phyloP scores from a whole-genome alignment of 2,888 invertebrate genomes.

The Leptinotarsa tumamoca region DNA sequence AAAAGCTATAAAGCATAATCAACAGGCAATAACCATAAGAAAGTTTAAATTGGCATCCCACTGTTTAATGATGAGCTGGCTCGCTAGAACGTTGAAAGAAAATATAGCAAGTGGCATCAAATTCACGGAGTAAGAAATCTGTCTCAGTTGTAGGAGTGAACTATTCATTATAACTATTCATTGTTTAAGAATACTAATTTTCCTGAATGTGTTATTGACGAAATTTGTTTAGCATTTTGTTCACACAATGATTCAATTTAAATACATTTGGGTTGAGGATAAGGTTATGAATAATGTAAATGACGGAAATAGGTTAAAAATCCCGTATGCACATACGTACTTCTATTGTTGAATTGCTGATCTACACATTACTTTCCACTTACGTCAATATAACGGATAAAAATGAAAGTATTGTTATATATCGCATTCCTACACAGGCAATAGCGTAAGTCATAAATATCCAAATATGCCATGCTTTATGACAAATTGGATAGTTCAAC shows the following conservation, averaged over 20 bases:
- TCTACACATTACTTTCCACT: background rate
- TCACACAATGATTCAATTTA: background rate
- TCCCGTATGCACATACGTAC: background rate
- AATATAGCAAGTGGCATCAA: too few relatives aligned
- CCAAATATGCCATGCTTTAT: too few relatives aligned
- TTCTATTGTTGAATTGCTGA: background rate
- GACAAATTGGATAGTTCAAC: too few relatives aligned
- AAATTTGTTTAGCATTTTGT: too few relatives aligned
- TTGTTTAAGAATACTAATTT: too few relatives aligned
- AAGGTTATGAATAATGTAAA: background rate
- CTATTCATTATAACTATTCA: too few relatives aligned
- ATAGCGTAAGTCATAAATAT: background rate
- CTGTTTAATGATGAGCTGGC: slow-evolving; percentile 7
- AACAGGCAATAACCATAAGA: slow-evolving; percentile 17
- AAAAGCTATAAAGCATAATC: slow-evolving; percentile 15
- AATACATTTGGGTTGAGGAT: background rate
- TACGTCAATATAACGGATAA: background rate
- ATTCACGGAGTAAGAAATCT: background rate
- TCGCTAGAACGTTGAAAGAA: background rate
- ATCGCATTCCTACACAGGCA: background rate
- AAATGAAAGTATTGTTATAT: background rate
- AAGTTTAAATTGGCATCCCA: slow-evolving; percentile 17
- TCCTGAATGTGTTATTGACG: too few relatives aligned
- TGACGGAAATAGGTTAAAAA: slow-evolving; percentile 1
- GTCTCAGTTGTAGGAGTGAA: background rate